Conservation (phyloP, 2,113 vertebrate genomes). For the Cyphomyrus discorhynchus region DNA sequence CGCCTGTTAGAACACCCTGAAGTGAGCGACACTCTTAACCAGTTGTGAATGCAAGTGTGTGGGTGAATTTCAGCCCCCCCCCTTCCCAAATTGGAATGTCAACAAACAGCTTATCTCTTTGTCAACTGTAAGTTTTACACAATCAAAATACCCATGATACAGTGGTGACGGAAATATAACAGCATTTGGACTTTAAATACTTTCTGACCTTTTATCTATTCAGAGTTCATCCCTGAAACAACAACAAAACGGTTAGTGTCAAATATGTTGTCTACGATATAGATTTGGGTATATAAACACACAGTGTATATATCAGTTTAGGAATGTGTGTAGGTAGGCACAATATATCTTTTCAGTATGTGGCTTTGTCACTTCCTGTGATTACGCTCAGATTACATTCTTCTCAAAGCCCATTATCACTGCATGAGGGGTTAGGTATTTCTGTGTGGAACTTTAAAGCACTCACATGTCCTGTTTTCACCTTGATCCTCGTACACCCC, state of each 20-base stretch:
- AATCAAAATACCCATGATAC: background rate
- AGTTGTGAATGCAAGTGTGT: conserved; percentile 11
- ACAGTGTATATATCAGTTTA: background rate
- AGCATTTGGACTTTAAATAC: background rate
- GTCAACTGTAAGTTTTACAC: background rate
- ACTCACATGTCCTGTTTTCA: background rate
- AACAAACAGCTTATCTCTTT: background rate
- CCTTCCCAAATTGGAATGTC: background rate
- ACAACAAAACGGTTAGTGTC: background rate
- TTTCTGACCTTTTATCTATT: background rate
- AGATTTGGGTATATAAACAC: background rate
- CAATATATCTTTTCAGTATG: background rate
- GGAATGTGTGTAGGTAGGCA: background rate
- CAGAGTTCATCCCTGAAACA: background rate
- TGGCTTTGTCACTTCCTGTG: background rate
- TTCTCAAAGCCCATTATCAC: background rate
- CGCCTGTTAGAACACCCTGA: conserved; percentile 28
- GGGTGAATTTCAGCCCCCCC: background rate
- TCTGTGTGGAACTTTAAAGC: background rate
- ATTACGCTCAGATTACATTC: background rate
- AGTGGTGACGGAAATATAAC: background rate
- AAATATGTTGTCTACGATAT: background rate
- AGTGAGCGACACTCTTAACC: conserved; percentile 23
- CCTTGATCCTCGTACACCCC: background rate
- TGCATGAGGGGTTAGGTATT: background rate